Base-by-base conservation (phyloP, 1,140 invertebrate species). In the Tyrophagus putrescentiae region DNA sequence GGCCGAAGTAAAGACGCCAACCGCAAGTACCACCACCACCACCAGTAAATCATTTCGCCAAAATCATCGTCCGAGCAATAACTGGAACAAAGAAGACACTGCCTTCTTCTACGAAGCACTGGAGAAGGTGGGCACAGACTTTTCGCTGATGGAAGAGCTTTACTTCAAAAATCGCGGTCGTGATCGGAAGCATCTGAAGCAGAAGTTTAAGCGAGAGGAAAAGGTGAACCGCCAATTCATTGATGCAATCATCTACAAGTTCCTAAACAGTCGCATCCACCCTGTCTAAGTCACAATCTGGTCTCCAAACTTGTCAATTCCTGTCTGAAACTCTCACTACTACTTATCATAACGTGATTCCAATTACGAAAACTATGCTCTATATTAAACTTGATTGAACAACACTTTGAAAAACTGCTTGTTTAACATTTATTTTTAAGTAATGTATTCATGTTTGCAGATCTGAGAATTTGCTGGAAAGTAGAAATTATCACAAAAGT, bases 31-130 rank as follows among this genome's bases (percentile, higher is more conserved):
- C 32, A 54, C 39, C 52, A 1, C 39, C 52, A 54, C 52, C 25
- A 54, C 52, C 39, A 34, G 39, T 32, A 54, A 11, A 18, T 54
- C 52, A 33, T 54, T 54, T 32, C 52, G 52, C 39, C 52, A 34
- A 4, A 31, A 25, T 3, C 31, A 54, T 34, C 27, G 52, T 32
- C 11, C 52, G 25, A 13, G 31, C 9, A 54, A 2, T 54, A 3
- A 18, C 11, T 62, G 61, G 61, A 62, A 21, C 42, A 31, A 34
- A 18, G 42, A 60, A 18, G 87, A 91, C 69, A 92, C 87, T 0
- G 72, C 86, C 1, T 80, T 81, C 63, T 94, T 94, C 71, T 94
- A 90, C 71, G 79, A 80, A 67, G 87, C 86, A n/a, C 73, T 94
- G 13, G 86, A 84, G 65, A 82, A 79, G 11, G 77, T 91, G 56